These are phyloP conservation scores for Cossypha dichroa DNA, from an alignment of 2,797 vertebrate species.

Conservation along the genomic window DNA sequence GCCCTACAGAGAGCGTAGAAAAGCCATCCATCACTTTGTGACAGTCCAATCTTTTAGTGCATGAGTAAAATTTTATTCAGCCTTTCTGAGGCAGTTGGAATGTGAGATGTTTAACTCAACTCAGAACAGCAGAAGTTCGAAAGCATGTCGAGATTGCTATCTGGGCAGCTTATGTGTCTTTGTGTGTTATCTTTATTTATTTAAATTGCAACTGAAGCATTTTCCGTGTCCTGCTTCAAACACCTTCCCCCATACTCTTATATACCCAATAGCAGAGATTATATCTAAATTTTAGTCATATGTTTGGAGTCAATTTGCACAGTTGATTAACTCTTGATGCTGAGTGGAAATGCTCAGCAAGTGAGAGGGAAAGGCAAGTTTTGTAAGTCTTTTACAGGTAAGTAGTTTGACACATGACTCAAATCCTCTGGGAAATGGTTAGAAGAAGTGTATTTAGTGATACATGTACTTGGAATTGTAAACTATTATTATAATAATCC, in stretches of 20 bases:
- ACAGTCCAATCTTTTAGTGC: conserved; percentile 58
- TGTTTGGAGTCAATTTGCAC: background rate
- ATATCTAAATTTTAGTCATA: background rate
- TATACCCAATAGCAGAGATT: background rate
- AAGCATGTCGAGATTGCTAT: background rate
- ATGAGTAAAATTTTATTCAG: conserved; percentile 57
- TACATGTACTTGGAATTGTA: background rate
- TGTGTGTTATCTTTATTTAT: background rate
- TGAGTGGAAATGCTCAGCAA: background rate
- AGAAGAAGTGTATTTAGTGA: background rate
- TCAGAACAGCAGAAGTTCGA: background rate
- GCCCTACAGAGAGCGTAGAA: conserved; percentile 51
- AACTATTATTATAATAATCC: background rate
- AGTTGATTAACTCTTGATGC: background rate
- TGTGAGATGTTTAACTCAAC: background rate
- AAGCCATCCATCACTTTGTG: conserved; percentile 66
- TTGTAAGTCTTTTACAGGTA: background rate
- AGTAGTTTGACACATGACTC: background rate
- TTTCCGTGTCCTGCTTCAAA: background rate
- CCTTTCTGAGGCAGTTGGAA: conserved; percentile 20
- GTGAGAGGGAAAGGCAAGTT: background rate
- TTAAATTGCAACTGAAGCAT: background rate
- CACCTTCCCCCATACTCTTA: background rate
- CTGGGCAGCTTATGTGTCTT: background rate
- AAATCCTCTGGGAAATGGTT: background rate